Conservation (phyloP, 2,797 vertebrate species). For the Chelmon rostratus region DNA sequence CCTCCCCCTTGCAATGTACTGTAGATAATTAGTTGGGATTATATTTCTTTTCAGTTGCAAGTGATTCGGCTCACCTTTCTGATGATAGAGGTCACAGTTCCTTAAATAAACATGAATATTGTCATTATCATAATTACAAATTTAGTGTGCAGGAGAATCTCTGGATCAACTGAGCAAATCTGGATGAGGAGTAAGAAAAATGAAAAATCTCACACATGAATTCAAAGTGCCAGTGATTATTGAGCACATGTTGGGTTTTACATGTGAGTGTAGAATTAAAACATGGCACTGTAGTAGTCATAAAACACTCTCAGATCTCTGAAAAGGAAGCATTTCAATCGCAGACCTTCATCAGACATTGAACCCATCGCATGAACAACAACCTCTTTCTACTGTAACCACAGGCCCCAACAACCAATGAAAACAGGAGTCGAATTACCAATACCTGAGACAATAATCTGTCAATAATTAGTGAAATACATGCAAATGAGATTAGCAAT, state of each 20-base stretch:
- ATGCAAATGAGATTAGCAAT: background rate
- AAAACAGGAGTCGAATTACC: background rate
- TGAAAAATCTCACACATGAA: background rate
- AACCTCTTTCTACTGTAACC: background rate
- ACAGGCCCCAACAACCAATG: background rate
- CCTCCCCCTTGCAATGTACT: background rate
- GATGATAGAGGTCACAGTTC: constrained; percentile 26
- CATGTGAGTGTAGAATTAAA: background rate
- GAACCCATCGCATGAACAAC: background rate
- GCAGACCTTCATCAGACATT: background rate
- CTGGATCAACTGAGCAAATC: background rate
- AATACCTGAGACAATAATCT: background rate
- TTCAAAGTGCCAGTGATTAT: background rate
- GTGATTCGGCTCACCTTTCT: constrained; percentile 20
- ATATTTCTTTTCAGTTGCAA: background rate
- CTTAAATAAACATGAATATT: constrained; percentile 21
- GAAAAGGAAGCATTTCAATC: background rate
- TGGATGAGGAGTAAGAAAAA: background rate
- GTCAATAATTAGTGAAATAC: background rate
- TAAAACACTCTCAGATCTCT: background rate
- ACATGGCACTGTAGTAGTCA: background rate
- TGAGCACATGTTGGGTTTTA: background rate
- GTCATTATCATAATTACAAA: constrained; percentile 5
- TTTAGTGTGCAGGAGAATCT: background rate
- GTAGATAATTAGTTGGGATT: constrained; percentile 9